These are phyloP conservation scores for Candidula unifasciata DNA, from an alignment of 2,888 invertebrate species.

Conservation along the genomic window DNA sequence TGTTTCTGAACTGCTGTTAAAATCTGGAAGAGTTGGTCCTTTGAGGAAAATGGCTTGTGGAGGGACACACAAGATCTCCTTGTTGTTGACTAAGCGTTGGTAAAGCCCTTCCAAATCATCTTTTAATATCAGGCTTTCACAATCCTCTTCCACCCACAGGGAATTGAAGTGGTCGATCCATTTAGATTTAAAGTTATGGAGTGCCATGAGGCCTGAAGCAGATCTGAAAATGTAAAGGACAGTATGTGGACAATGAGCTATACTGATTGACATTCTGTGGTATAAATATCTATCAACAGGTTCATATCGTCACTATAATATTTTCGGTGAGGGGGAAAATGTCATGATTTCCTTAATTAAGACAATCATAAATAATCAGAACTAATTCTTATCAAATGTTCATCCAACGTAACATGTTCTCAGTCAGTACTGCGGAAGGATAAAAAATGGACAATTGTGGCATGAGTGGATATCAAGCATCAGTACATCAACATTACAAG, in stretches of 20 bases:
- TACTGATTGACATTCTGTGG: not conserved
- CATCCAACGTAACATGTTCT: too few relatives aligned
- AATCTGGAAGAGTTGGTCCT: slow-evolving; percentile 80
- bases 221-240: not conserved
- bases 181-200: slow-evolving; percentile 76
- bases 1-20: slow-evolving; percentile 80
- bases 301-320: too few relatives aligned
- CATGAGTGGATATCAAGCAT: too few relatives aligned
- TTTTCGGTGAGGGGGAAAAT: too few relatives aligned
- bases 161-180: slow-evolving; percentile 82
- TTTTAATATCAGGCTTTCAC: slow-evolving; percentile 80
- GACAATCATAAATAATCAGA: too few relatives aligned
- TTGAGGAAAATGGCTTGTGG: slow-evolving; percentile 74
- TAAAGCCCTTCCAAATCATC: slow-evolving; percentile 81
- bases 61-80: slow-evolving; percentile 72
- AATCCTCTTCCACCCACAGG: slow-evolving; percentile 82
- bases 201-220: slow-evolving; percentile 33
- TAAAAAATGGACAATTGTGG: too few relatives aligned
- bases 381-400: too few relatives aligned
- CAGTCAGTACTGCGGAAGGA: too few relatives aligned
- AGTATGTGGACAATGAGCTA: not conserved
- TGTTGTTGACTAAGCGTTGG: slow-evolving; percentile 81
- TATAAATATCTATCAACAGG: too few relatives aligned
- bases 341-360: too few relatives aligned
- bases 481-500: too few relatives aligned